Base-by-base conservation (phyloP, 30 jellyfish, hydroid and myxozoan species). In the Hydractinia symbiolongicarpus region DNA sequence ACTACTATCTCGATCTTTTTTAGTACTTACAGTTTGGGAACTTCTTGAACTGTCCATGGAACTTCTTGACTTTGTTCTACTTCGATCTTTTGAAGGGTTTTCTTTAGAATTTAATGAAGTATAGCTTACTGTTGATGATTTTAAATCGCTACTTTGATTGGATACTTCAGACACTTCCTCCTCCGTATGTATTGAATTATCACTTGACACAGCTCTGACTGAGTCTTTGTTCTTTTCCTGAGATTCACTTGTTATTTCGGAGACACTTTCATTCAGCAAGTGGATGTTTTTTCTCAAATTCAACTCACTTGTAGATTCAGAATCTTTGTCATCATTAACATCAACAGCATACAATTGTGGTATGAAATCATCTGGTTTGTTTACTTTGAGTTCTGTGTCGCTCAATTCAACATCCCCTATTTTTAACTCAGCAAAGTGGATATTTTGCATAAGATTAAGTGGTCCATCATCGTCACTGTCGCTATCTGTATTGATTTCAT, bases 341-440 rank as follows among this genome's bases (percentile, higher is more conserved):
- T 52, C 3, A 9, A 90, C 78, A 51, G 57, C 66, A 55, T 79
- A 86, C 11, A 89, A 70, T 8, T 53, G 50, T 3, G 97, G 97
- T 72, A 89, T 30, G 62, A 53, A 89, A 85, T 89, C 96, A 56
- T 81, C 71, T n/a, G 77, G 86, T 16, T 74, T 81, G 7, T 84
- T 79, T 14, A 66, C 51, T 55, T 80, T 83, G 53, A 10, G 50
- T 4, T 89, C 85, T 58, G 14, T 19, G 55, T 57, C 72, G 7
- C 73, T 71, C 77, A 74, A 73, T 61, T 77, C 79, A 50, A 76
- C 76, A 2, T 50, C 88, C 51, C 81, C 88, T 5, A 40, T 55
- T 50, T 70, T 80, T 4, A 77, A 73, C 49, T 89, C 95, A 5
- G 97, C 95, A 81, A 84, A 89, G 55, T 89, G 87, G 15, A 89